Evolutionary conservation across 2,888 invertebrate species (phyloP), one percentile per base, ranked within the genome.

Genomic region (Choreutis nemorana): DNA sequence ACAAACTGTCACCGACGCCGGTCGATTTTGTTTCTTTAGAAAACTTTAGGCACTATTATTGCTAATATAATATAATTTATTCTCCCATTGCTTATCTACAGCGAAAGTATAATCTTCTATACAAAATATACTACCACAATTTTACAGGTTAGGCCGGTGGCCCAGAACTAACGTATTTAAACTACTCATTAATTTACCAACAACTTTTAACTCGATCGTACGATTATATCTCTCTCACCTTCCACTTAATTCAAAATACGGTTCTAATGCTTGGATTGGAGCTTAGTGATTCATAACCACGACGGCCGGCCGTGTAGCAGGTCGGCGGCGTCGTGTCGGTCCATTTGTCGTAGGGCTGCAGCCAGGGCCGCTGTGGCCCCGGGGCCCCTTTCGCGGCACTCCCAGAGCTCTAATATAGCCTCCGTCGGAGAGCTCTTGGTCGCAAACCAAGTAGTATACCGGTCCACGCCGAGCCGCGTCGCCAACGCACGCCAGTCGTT

Each of bases 401-500:
- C 96, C 96, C 97, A 97, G 45, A 97, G 70, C 68, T 97, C 95
- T 42, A 97, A 80, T 49, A 97, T 95, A 64, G 94, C 93, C 63
- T 97, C 97, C 6, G 97, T 97, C 7, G 98, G 98, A 45, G 96
- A 97, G 36, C 91, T 87, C 73, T 97, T 97, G 12, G 96, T 95
- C 34, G 97, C 97, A 60, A 98, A 97, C 83, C 93, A 97, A 57
- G 95, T 95, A 40, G 96, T 94, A 65, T 97, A 97, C 57, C 97
- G 87, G 81, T 97, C 95, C 32, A 96, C 94, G 50, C 90, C 89
- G 30, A 98, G 84, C 55, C 91, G 87, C 55, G 92, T 87, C n/a
- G 97, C 97, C 42, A 98, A 77, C 82, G 95, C 90, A 43, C 97
- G 85, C 98, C 98, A 98, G 66, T 98, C 97, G 61, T 94, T 95